Evolutionary conservation across 2,888 invertebrate species (phyloP), one percentile per base, ranked within the genome.

Genomic region (Melinopterus prodromus): DNA sequence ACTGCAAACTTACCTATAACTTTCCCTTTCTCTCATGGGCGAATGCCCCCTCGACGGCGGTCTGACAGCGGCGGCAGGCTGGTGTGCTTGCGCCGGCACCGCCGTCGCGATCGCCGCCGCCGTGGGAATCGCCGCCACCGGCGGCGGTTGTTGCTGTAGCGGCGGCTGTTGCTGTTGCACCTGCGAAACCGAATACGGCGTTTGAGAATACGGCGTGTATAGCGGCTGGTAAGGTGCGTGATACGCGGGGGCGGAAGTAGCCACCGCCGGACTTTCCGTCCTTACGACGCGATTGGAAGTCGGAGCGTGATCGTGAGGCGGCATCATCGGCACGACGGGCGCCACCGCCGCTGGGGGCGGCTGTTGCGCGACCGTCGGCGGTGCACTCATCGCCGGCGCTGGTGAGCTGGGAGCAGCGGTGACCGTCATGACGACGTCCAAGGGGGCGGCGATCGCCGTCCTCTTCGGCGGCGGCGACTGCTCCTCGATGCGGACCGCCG

Each of bases 191-290:
- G 78, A 78, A 78, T 95, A 95, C 71, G 95, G 94, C 86, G 94
- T 94, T 89, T 95, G 93, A 80, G 95, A 94, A 86, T 95, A 96
- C 0, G 96, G 96, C 14, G 96, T 94, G 87, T 96, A 96, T 82
- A 96, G 91, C 70, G 94, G 93, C 82, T 94, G 93, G 90, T 91
- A 91, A 81, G 90, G 89, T 9, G 92, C 90, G 86, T 88, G 89
- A 81, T 89, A 84, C 14, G 82, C 82, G 6, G 84, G 84, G 7
- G 89, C 89, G 2, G 89, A 89, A 36, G 91, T 91, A 69, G 91
- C 90, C 16, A 91, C 91, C 16, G 91, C 91, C 77, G 91, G 90
- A 86, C 92, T 92, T 83, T 92, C 92, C 78, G 90, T 90, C 69
- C 90, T 87, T 53, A 53, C 53, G 6, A 88, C 89, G 77, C 87